Conservation (phyloP, 2,888 invertebrate species). For the Hemithea aestivaria region DNA sequence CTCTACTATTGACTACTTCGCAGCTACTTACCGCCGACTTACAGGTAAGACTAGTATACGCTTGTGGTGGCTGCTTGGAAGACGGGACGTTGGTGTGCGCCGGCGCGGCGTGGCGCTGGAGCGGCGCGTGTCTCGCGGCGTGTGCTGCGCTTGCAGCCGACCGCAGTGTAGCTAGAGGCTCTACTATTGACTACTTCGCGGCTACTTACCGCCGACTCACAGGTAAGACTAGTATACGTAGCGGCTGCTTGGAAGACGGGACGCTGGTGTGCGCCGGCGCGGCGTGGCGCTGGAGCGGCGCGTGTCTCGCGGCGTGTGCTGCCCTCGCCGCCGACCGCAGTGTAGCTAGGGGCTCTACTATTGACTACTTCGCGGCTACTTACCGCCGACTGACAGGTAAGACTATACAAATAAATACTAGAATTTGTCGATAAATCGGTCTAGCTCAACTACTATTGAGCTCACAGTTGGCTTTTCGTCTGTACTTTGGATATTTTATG, state of each 20-base stretch:
- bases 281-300: conserved; percentile 42
- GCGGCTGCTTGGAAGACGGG: conserved; percentile 55
- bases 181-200: conserved; percentile 51
- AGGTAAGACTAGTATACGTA: conserved; percentile 78
- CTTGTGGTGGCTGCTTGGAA: conserved; percentile 59
- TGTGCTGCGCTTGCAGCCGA: conserved; percentile 61
- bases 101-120: conserved; percentile 46
- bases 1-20: conserved; percentile 48
- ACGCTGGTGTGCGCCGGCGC: conserved; percentile 40
- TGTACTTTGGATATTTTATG: too few species aligned
- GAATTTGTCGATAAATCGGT: too few species aligned
- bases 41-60: conserved; percentile 79
- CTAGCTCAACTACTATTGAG: too few species aligned
- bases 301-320: conserved; percentile 52
- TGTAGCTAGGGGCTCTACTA: conserved; percentile 49
- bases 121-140: conserved; percentile 46
- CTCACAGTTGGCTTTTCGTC: too few species aligned
- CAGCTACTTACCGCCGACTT: too few species aligned
- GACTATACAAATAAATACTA: too few species aligned
- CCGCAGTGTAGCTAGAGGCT: conserved; percentile 59
- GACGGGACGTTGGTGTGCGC: conserved; percentile 42
- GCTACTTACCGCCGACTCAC: conserved; percentile 53
- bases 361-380: conserved; percentile 50
- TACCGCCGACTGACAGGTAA: too few species aligned
- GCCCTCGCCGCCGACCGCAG: conserved; percentile 53